phyloP scores from a whole-genome alignment of 2,113 vertebrate species.

The Chelonoidis abingdonii region DNA sequence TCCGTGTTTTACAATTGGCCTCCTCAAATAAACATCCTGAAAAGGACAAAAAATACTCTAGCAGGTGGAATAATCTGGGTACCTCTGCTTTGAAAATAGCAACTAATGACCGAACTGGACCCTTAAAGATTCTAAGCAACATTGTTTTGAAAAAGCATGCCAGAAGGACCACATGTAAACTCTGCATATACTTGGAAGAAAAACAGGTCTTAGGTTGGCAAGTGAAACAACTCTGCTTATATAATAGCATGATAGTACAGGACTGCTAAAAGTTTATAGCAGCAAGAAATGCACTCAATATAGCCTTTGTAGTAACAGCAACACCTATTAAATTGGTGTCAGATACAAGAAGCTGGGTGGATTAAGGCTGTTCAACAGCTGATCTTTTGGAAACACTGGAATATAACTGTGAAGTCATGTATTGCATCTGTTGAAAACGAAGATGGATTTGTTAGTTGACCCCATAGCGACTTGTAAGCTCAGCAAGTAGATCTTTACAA shows the following conservation, averaged over 20 bases:
- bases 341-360: not conserved
- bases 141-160: not conserved
- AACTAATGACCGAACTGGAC: not conserved
- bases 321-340: not conserved
- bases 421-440: not conserved
- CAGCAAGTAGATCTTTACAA: not conserved
- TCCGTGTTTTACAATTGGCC: too few species aligned
- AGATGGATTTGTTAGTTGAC: not conserved
- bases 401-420: too few species aligned
- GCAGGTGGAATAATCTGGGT: not conserved
- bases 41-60: not conserved
- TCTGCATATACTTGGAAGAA: not conserved
- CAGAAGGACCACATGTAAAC: not conserved
- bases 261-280: not conserved
- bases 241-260: not conserved
- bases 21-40: not conserved
- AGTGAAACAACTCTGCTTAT: not conserved
- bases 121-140: not conserved
- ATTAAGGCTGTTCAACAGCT: not conserved
- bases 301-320: not conserved
- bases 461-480: not conserved
- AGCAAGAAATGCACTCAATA: not conserved
- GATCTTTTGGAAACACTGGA: not conserved
- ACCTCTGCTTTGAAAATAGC: not conserved
- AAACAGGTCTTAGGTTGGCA: not conserved